Percentiles rank a stretch among this genome's conserved stretches.
phyloP scores from a whole-genome alignment of 2,888 invertebrate species.

The Acrocyrtus sp. region DNA sequence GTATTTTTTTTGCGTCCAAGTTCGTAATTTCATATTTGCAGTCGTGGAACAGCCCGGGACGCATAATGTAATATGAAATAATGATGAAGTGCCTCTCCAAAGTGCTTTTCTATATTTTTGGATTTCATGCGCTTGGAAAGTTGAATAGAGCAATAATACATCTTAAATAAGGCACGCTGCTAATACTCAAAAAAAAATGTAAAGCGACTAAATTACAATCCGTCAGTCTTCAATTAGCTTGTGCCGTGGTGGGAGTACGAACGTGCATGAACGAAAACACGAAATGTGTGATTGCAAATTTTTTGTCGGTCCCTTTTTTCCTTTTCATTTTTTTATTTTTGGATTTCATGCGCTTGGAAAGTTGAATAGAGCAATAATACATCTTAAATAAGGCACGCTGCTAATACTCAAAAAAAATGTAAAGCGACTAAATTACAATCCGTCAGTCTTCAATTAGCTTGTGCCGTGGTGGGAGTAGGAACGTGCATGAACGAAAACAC shows the following conservation, averaged over 20 bases:
- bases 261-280: slow-evolving; percentile 40
- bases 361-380: background rate
- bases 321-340: background rate
- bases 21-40: too few species aligned
- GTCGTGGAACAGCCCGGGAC: too few species aligned
- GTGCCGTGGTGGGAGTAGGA: slow-evolving; percentile 42
- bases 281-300: background rate
- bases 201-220: slow-evolving; percentile 48
- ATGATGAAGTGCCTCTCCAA: background rate
- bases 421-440: slow-evolving; percentile 48
- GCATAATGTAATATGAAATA: too few species aligned
- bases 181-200: too few species aligned
- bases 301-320: background rate
- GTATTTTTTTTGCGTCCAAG: too few species aligned
- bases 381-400: too few species aligned
- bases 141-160: background rate
- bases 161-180: too few species aligned
- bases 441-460: slow-evolving; percentile 51
- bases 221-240: slow-evolving; percentile 51
- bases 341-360: background rate
- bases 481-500: slow-evolving; percentile 40
- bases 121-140: background rate
- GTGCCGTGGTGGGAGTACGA: slow-evolving; percentile 42
- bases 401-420: too few species aligned
- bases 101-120: background rate